Conservation (phyloP, 2,113 vertebrate genomes). For the Cheilinus undulatus region DNA sequence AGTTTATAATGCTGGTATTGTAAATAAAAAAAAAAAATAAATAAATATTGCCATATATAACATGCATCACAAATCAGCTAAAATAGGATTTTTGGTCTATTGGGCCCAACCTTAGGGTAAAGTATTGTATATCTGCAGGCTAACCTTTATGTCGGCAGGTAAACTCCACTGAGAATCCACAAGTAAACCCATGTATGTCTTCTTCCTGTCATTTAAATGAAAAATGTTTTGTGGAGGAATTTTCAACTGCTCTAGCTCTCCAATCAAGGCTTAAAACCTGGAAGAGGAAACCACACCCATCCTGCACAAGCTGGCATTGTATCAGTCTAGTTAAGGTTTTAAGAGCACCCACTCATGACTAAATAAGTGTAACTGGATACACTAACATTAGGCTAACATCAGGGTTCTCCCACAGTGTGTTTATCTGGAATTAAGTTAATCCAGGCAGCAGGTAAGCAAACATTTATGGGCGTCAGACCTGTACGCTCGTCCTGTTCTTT, state of each 20-base stretch:
- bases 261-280: background rate
- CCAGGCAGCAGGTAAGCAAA: background rate
- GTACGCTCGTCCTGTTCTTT: background rate
- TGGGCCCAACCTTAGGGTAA: no score
- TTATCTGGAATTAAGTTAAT: background rate
- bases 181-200: no score
- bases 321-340: background rate
- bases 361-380: background rate
- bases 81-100: no score
- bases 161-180: no score
- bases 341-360: background rate
- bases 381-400: background rate
- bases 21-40: no score
- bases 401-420: background rate
- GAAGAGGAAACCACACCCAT: background rate
- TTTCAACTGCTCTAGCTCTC: no score
- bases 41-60: no score
- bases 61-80: no score
- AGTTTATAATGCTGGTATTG: no score
- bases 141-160: constrained; percentile 9
- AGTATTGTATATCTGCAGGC: background rate
- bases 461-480: background rate
- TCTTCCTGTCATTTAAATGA: no score
- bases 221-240: no score
- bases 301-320: background rate